These are phyloP conservation scores for Tarsius wallacei DNA, from an alignment of 2,797 vertebrate species.

Conservation along the genomic window DNA sequence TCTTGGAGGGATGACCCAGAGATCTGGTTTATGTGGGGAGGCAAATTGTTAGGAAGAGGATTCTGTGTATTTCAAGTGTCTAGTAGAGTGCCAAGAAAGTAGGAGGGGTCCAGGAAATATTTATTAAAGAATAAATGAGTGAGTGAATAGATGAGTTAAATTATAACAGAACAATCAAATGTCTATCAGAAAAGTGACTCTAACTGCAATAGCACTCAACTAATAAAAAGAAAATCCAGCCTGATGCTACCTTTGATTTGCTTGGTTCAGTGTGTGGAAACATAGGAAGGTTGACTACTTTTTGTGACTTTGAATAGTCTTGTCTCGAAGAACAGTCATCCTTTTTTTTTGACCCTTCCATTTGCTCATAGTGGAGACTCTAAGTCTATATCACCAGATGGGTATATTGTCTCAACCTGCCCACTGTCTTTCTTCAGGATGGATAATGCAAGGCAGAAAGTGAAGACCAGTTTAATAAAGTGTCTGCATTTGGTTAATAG, in stretches of 20 bases:
- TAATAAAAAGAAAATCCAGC: neutral
- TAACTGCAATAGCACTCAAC: neutral
- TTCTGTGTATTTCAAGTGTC: neutral
- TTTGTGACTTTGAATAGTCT: neutral
- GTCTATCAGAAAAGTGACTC: neutral
- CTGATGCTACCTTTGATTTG: neutral
- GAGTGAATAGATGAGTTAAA: neutral
- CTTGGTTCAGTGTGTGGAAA: neutral
- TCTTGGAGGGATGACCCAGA: slow-evolving; percentile 16
- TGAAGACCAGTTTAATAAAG: neutral
- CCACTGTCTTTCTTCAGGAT: neutral
- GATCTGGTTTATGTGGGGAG: slow-evolving; percentile 70
- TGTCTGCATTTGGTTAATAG: neutral
- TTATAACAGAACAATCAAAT: neutral
- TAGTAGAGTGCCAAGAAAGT: neutral
- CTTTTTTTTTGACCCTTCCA: neutral
- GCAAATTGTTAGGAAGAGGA: slow-evolving; percentile 68
- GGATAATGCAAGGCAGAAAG: neutral
- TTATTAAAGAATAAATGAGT: neutral
- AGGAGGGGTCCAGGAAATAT: neutral
- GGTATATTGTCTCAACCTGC: neutral
- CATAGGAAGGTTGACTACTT: neutral
- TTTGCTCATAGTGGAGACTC: neutral
- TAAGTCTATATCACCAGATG: neutral
- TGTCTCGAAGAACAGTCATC: neutral